phyloP scores from a whole-genome alignment of 2,113 vertebrate genomes.

The Crocuta crocuta region DNA sequence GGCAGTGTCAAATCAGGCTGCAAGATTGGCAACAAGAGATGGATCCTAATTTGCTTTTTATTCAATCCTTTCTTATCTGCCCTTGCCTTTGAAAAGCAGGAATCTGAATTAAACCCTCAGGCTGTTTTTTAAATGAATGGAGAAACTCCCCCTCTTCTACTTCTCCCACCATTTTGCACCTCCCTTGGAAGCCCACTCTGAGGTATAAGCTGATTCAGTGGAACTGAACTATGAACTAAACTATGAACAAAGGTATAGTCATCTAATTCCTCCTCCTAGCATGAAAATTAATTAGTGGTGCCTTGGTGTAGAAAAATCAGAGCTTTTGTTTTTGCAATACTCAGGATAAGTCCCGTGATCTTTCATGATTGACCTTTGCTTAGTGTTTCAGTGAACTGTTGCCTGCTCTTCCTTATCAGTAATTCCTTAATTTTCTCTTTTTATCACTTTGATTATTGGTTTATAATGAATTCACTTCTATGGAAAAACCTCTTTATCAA shows the following conservation, averaged over 20 bases:
- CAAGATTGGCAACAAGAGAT: not conserved
- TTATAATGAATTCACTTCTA: slow-evolving; percentile 48
- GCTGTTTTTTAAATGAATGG: slow-evolving; percentile 63
- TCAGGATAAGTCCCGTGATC: slow-evolving; percentile 42
- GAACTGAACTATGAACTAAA: slow-evolving; percentile 64
- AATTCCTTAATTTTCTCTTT: slow-evolving; percentile 29
- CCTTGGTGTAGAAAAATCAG: not conserved
- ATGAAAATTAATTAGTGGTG: slow-evolving; percentile 59
- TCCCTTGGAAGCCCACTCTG: slow-evolving; percentile 41
- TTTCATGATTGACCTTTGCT: slow-evolving; percentile 45
- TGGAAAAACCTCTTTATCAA: not conserved
- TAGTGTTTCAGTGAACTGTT: slow-evolving; percentile 17
- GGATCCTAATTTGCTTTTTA: not conserved
- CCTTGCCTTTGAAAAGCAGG: slow-evolving; percentile 60
- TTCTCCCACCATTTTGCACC: slow-evolving; percentile 60
- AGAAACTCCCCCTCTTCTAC: not conserved
- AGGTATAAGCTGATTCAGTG: slow-evolving; percentile 48
- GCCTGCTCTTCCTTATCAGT: not conserved
- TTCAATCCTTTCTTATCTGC: slow-evolving; percentile 19
- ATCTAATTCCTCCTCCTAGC: not conserved
- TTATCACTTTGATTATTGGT: slow-evolving; percentile 7
- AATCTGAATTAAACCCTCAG: slow-evolving; percentile 61
- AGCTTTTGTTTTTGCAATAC: slow-evolving; percentile 44
- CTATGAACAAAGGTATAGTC: not conserved
- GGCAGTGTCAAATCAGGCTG: slow-evolving; percentile 19